Base-by-base conservation (phyloP, 2,797 vertebrate genomes). In the Nannoperca australis region DNA sequence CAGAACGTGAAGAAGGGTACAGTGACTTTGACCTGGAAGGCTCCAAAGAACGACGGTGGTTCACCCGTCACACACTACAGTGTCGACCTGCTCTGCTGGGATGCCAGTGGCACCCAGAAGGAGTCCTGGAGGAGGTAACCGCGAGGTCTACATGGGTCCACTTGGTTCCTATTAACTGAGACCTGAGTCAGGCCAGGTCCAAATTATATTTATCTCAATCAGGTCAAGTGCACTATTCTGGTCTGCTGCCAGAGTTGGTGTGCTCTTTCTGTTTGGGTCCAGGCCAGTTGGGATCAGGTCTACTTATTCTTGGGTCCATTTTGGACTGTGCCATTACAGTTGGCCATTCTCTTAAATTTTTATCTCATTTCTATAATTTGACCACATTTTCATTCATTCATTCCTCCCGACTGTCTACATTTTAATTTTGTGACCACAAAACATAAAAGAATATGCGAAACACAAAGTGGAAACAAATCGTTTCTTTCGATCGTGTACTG, bases 21-120 rank as follows among this genome's bases (percentile, higher is more conserved):
- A 0, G 96, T 97, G 49, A 96, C 94, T 36, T 87, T 99, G 85
- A 96, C 96, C 0, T 99, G 98, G 98, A 99, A 96, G 89, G 95
- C 97, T 72, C 98, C 98, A 7, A 99, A 95, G 94, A 98, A 98
- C 63, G 98, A 99, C 20, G 98, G 98, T 0, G 98, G 98, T 55
- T 95, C 98, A 64, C 97, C 97, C 47, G 96, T 99, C 34, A 99
- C 97, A 24, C 98, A 99, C 91, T 99, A 99, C 90, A 97, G 95
- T 24, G 95, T 99, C 15, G 98, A 99, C 36, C 95, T 97, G 79
- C 97, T 99, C 60, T 96, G 95, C 60, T 99, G 97, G 97, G 98
- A 97, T 73, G 94, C 96, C 64, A 97, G 96, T 3, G 96, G 97
- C 70, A 88, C 95, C 79, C 96, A 97, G 81, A 98, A 97, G 93